Conservation (phyloP, 2,113 vertebrate genomes). For the Dinomys branickii region DNA sequence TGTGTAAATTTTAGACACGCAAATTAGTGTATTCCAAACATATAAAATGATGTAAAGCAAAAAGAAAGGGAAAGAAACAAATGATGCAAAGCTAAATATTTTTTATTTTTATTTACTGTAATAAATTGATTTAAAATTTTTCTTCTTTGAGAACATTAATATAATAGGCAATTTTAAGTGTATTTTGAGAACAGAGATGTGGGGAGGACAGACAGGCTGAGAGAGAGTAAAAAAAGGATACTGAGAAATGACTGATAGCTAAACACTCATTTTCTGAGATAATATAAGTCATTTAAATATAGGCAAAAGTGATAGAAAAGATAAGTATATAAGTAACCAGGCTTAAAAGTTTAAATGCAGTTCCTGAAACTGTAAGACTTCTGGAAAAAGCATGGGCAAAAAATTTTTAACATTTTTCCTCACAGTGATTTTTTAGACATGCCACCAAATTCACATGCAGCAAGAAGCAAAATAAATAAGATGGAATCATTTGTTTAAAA, state of each 20-base stretch:
- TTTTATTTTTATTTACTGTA: background rate
- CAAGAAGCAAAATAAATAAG: background rate
- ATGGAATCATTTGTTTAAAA: background rate
- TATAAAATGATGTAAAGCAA: background rate
- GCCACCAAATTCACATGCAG: background rate
- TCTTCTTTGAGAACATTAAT: background rate
- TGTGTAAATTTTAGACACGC: background rate
- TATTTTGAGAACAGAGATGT: background rate
- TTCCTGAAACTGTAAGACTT: background rate
- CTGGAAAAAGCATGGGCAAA: too few species aligned
- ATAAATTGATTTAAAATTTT: background rate
- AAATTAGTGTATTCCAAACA: background rate
- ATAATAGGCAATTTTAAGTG: background rate
- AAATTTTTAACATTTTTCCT: background rate
- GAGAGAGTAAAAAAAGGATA: background rate
- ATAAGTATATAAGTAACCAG: background rate
- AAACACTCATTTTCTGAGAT: slow-evolving; percentile 12
- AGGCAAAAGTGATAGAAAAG: background rate
- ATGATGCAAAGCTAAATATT: background rate
- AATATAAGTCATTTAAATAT: slow-evolving; percentile 1
- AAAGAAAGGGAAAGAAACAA: background rate
- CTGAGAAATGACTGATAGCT: background rate
- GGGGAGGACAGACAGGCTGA: background rate
- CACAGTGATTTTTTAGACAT: background rate
- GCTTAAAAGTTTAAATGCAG: background rate